These are phyloP conservation scores for Zoanthus solanderi DNA, from an alignment of 92 coral and sea anemone genomes.

Conservation along the genomic window DNA sequence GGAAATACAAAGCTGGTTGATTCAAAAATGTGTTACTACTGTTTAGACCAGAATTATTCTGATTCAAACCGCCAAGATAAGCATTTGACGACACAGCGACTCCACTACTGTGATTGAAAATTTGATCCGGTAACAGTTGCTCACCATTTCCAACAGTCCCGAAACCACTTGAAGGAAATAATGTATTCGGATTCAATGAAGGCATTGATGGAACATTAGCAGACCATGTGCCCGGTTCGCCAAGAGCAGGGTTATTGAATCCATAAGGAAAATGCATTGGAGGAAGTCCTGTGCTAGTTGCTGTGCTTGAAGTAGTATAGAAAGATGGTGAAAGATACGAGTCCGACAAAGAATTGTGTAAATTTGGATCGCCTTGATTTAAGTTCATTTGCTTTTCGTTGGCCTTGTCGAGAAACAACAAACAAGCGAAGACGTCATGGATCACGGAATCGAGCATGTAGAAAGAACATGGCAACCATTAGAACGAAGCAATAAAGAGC, in stretches of 20 bases:
- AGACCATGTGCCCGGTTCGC: slow-evolving; percentile 97
- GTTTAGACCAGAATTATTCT: slow-evolving; percentile 77
- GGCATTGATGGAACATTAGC: slow-evolving; percentile 83
- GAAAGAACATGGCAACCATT: slow-evolving; percentile 79
- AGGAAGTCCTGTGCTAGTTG: slow-evolving; percentile 92
- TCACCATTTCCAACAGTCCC: slow-evolving; percentile 87
- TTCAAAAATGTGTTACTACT: slow-evolving; percentile 81
- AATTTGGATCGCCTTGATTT: slow-evolving; percentile 70
- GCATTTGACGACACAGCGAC: slow-evolving; percentile 93
- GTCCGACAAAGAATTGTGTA: slow-evolving; percentile 87
- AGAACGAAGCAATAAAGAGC: slow-evolving; percentile 46
- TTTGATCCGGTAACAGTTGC: slow-evolving; percentile 89
- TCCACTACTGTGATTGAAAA: slow-evolving; percentile 91
- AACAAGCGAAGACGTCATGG: slow-evolving; percentile 54
- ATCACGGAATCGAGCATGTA: slow-evolving; percentile 56
- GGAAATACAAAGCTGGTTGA: slow-evolving; percentile 97
- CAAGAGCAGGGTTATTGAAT: slow-evolving; percentile 83
- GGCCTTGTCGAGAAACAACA: slow-evolving; percentile 53
- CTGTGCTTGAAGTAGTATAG: slow-evolving; percentile 82
- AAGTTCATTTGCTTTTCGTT: slow-evolving; percentile 76
- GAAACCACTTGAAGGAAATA: slow-evolving; percentile 94
- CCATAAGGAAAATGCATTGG: slow-evolving; percentile 98
- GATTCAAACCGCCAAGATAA: slow-evolving; percentile 89
- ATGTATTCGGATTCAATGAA: slow-evolving; percentile 82
- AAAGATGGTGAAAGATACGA: slow-evolving; percentile 88